Base-by-base conservation (phyloP, 1,140 invertebrate species). In the Hetaerina americana region DNA sequence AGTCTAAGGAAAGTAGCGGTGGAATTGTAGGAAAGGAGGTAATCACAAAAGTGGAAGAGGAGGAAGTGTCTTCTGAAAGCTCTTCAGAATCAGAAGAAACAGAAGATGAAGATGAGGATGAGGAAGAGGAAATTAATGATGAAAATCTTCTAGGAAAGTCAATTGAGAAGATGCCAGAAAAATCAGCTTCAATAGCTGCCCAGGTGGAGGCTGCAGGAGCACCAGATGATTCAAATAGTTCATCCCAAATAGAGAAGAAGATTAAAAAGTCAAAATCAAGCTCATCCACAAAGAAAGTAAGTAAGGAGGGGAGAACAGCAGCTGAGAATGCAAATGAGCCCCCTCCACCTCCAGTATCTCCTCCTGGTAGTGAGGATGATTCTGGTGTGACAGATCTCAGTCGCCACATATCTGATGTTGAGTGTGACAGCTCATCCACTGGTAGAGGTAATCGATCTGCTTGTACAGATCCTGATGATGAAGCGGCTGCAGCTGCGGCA, bases 301-400 rank as follows among this genome's bases (percentile, higher is more conserved):
- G 10, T 57, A 12, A 57, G 40, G 40, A 5, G 40, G 40, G 2
- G 40, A 27, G 25, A 18, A 27, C 26, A 27, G 68, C 5, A 69
- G 68, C 22, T 27, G 5, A 28, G 26, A 5, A 5, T 27, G 5
- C n/a, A n/a, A 5, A 5, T 69, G 26, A 27, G 28, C 26, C 75
- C 49, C 74, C 40, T 5, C 70, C 26, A 5, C 40, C 22, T 22
- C 26, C 70, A 22, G 15, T 71, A 1, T 31, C 31, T 71, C n/a
- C 70, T 5, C 22, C 24, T 5, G 31, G 31, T 49, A 26, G 25
- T 66, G 88, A 90, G 74, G 86, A 88, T 66, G 89, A 90, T 77
- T 90, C 88, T 8, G 89, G 89, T 12, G 87, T 90, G 0, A 90
- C 87, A 1, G 89, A 90, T 76, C 84, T 89, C 77, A 89, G 88